These are phyloP conservation scores for Hippocampus mohnikei DNA, from an alignment of 2,113 vertebrate species.

Conservation along the genomic window DNA sequence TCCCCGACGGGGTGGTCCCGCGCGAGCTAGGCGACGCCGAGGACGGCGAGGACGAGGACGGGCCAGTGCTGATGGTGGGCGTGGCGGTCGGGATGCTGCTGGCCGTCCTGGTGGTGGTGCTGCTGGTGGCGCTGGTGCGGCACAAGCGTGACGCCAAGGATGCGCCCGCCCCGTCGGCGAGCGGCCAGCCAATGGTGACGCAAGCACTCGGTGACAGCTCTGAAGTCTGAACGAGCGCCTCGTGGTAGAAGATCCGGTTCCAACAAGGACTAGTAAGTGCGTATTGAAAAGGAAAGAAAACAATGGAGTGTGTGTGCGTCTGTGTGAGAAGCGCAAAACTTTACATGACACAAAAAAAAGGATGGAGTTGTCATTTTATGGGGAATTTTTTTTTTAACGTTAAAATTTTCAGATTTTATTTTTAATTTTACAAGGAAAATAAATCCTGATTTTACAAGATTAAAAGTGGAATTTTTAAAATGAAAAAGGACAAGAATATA, in stretches of 20 bases:
- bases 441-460: neutral
- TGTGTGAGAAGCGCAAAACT: no score
- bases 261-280: neutral
- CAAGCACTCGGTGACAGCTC: slow-evolving; percentile 78
- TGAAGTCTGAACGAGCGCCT: slow-evolving; percentile 77
- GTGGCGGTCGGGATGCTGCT: slow-evolving; percentile 74
- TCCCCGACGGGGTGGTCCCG: slow-evolving; percentile 62
- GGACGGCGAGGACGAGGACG: slow-evolving; percentile 41
- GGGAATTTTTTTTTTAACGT: neutral
- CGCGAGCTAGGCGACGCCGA: slow-evolving; percentile 62
- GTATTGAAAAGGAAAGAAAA: neutral
- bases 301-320: no score
- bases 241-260: neutral
- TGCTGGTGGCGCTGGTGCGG: slow-evolving; percentile 64
- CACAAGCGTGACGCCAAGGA: slow-evolving; percentile 61
- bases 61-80: slow-evolving; percentile 69
- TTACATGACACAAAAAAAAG: no score
- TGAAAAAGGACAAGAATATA: neutral
- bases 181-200: slow-evolving; percentile 76
- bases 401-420: neutral
- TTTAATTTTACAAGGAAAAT: neutral
- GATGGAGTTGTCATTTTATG: neutral
- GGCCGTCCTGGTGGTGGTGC: slow-evolving; percentile 65
- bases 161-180: slow-evolving; percentile 58
- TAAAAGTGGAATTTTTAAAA: neutral